These are phyloP conservation scores for Augochlorella aurata DNA, from an alignment of 2,888 invertebrate genomes.

Conservation along the genomic window DNA sequence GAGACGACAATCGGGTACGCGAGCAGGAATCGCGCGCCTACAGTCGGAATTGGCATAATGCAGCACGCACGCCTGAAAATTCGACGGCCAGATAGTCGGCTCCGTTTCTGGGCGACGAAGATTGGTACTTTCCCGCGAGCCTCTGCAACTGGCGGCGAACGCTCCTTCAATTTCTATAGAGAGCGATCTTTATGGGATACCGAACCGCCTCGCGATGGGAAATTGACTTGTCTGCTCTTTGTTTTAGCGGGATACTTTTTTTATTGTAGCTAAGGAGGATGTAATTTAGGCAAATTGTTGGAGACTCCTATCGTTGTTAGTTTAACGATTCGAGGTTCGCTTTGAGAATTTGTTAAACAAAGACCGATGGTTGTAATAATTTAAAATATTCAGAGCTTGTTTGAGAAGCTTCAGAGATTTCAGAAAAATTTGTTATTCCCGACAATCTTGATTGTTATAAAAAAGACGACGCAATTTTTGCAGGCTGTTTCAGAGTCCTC, in stretches of 20 bases:
- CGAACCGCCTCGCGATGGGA: neutral
- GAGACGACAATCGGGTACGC: slow-evolving; percentile 9
- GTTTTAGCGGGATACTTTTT: neutral
- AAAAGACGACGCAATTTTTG: no score
- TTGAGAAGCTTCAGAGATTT: no score
- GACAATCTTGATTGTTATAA: no score
- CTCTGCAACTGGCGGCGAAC: neutral
- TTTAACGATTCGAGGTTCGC: no score
- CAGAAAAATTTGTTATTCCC: no score
- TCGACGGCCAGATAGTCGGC: neutral
- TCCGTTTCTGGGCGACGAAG: slow-evolving; percentile 3
- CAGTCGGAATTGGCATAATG: slow-evolving; percentile 9
- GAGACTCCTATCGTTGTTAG: no score
- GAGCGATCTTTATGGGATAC: neutral
- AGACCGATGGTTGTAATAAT: no score
- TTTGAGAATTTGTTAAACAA: no score
- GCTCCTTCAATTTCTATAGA: neutral
- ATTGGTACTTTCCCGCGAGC: neutral
- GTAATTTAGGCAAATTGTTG: no score
- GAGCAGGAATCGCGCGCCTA: neutral
- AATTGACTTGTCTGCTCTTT: neutral
- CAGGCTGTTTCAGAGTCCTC: no score
- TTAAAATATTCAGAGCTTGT: no score
- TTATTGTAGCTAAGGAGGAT: no score
- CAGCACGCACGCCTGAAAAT: neutral